Base-by-base conservation (phyloP, 2,888 invertebrate species). In the Myopa tessellatipennis region DNA sequence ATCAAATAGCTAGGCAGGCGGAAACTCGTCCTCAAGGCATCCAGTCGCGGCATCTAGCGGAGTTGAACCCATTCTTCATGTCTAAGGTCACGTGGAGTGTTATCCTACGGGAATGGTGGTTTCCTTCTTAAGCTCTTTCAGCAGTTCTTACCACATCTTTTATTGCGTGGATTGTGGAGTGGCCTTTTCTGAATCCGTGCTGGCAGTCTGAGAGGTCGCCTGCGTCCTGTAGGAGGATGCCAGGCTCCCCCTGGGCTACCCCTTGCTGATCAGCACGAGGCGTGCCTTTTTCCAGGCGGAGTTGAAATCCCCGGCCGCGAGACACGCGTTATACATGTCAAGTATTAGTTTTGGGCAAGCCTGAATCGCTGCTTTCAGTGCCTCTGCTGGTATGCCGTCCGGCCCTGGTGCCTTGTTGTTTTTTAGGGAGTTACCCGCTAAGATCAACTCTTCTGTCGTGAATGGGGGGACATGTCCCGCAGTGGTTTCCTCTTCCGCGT, bases 141-240 rank as follows among this genome's bases (percentile, higher is more conserved):
- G 52, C 70, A 16, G 50, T 26, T 50, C 16, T 16, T 5, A 70
- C 52, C 7, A 70, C 70, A 16, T 70, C 52, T n/a, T 26, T 40
- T 26, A 70, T 45, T 16, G 70, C 70, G 26, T 70, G 38, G n/a
- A 18, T 70, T 26, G 70, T 45, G 52, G 26, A 70, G 10, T 50
- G 40, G 16, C 50, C 50, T 50, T 4, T 40, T 16, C 70, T 50
- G n/a, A 70, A 70, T n/a, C 70, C 50, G 26, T 70, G 40, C 40
- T 70, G 70, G 26, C 50, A 14, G 10, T 5, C 50, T 26, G 45
- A 45, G 12, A 70, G 70, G 40, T 36, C 8, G 26, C n/a, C 70
- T 26, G 45, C 50, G 7, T 45, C 26, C 26, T 40, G 26, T n/a
- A n/a, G n/a, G n/a, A n/a, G n/a, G n/a, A n/a, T n/a, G n/a, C n/a